These are phyloP conservation scores for Helogale parvula DNA, from an alignment of 2,113 vertebrate genomes.

Conservation along the genomic window DNA sequence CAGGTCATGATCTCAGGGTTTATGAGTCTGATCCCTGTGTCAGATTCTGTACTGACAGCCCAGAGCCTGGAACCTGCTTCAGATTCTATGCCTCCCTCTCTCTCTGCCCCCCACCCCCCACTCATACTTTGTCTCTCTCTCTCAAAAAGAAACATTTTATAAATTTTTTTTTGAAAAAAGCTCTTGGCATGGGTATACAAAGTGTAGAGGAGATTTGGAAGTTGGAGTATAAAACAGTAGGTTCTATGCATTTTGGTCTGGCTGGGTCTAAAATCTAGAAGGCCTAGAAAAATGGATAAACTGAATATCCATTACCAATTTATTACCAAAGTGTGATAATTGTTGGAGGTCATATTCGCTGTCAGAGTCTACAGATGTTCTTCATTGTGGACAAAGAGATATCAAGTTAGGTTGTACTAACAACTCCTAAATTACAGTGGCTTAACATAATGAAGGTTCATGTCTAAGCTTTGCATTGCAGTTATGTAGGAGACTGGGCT, in stretches of 20 bases:
- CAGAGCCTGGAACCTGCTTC: no score
- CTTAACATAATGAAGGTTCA: neutral
- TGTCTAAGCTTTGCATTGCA: neutral
- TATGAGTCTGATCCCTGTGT: no score
- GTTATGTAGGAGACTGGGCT: neutral
- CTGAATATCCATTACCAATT: neutral
- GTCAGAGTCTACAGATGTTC: neutral
- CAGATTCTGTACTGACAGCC: no score
- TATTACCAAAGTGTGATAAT: neutral
- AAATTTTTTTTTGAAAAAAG: no score
- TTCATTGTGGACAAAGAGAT: neutral
- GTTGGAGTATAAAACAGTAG: neutral
- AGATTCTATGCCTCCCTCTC: no score
- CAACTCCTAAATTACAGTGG: neutral
- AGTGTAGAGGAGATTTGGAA: neutral
- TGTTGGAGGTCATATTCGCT: neutral
- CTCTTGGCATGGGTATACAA: neutral
- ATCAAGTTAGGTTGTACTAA: neutral
- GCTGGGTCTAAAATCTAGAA: neutral
- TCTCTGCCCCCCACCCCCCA: no score
- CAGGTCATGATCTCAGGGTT: no score
- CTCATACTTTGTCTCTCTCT: no score
- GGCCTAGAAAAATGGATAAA: neutral
- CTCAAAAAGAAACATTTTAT: no score
- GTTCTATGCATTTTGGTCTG: neutral